Evolutionary conservation across 2,888 invertebrate genomes (phyloP).

Genomic region (Augiades crinisus): DNA sequence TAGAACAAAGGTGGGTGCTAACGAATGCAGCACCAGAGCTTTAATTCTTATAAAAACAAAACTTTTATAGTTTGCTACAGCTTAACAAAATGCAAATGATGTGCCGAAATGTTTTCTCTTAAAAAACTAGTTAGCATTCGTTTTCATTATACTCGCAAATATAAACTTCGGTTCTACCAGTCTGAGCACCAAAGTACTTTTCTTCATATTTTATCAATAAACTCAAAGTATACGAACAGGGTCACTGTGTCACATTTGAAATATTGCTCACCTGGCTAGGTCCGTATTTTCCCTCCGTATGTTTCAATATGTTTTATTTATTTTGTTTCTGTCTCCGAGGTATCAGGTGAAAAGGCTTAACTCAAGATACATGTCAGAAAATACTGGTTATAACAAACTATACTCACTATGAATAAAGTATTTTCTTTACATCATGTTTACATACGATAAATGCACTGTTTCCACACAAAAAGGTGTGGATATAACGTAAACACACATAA

Average conservation of each 20-base stretch:
- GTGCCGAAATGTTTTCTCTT: background rate
- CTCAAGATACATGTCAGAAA: slow-evolving; percentile 2
- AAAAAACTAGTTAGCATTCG: slow-evolving; percentile 2
- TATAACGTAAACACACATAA: too few species aligned
- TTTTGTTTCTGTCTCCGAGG: slow-evolving; percentile 7
- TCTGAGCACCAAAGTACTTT: background rate
- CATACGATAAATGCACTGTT: too few species aligned
- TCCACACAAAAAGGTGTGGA: too few species aligned
- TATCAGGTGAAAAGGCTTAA: slow-evolving; percentile 1
- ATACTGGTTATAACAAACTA: background rate
- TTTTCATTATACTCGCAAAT: background rate
- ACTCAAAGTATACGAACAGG: slow-evolving; percentile 1
- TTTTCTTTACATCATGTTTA: too few species aligned
- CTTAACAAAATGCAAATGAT: background rate
- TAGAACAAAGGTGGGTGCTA: too few species aligned
- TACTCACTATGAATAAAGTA: too few species aligned
- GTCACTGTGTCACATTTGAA: slow-evolving; percentile 7
- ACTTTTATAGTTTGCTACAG: background rate
- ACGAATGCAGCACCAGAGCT: too few species aligned
- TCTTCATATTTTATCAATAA: slow-evolving; percentile 6
- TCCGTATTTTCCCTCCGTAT: slow-evolving; percentile 5
- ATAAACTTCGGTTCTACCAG: background rate
- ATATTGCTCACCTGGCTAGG: slow-evolving; percentile 7
- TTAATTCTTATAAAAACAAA: background rate
- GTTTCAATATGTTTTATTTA: slow-evolving; percentile 18